These are phyloP conservation scores for Diabrotica virgifera DNA, from an alignment of 1,140 invertebrate genomes.

Conservation along the genomic window DNA sequence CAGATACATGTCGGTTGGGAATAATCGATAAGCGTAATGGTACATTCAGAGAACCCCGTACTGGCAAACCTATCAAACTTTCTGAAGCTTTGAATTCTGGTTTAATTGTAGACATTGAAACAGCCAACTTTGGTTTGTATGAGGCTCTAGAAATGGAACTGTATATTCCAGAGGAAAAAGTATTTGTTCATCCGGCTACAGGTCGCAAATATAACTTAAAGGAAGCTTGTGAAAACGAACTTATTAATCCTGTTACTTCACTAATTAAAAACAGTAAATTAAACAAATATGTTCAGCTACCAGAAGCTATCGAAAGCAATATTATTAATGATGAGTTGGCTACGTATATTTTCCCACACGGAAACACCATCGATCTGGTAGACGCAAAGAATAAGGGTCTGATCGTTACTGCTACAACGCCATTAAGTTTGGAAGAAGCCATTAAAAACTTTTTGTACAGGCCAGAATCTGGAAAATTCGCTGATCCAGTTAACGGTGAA, in stretches of 20 bases:
- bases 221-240: conserved; percentile 71
- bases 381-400: conserved; percentile 70
- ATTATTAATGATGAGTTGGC: conserved; percentile 73
- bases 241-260: conserved; percentile 79
- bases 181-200: conserved; percentile 79
- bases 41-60: conserved; percentile 71
- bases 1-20: conserved; percentile 74
- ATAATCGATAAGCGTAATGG: conserved; percentile 81
- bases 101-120: conserved; percentile 82
- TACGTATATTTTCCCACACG: conserved; percentile 63
- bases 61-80: conserved; percentile 63
- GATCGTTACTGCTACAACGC: conserved; percentile 69
- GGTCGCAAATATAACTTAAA: conserved; percentile 74
- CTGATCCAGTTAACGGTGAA: conserved; percentile 70
- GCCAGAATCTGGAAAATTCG: conserved; percentile 73
- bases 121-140: conserved; percentile 74
- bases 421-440: conserved; percentile 73
- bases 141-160: conserved; percentile 80
- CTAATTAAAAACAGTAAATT: conserved; percentile 70
- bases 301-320: conserved; percentile 69
- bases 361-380: conserved; percentile 62
- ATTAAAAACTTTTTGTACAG: conserved; percentile 74
- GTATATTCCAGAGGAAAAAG: conserved; percentile 67
- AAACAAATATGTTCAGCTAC: conserved; percentile 69
- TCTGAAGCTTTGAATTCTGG: conserved; percentile 72